Conservation (phyloP, 2,113 vertebrate species). For the Salminus brasiliensis region DNA sequence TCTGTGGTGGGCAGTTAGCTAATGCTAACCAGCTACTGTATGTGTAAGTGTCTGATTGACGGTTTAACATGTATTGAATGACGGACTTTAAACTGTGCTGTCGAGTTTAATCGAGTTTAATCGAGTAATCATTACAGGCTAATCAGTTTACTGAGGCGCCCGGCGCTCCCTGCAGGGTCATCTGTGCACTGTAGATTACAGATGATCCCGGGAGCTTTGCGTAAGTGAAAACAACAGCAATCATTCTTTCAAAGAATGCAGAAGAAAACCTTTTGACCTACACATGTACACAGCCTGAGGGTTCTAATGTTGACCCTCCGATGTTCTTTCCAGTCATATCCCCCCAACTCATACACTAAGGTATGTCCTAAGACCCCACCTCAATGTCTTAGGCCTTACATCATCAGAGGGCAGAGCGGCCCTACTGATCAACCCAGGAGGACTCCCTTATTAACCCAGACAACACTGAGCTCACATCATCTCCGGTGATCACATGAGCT, state of each 20-base stretch:
- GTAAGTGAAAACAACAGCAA: not conserved
- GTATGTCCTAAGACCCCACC: not conserved
- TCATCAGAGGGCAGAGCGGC: not conserved
- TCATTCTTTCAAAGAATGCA: not conserved
- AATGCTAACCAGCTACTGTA: no score
- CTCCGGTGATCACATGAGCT: conserved; percentile 4
- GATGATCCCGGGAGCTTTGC: not conserved
- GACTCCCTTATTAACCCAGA: not conserved
- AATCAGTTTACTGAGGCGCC: not conserved
- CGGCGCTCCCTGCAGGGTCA: not conserved
- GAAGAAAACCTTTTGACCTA: not conserved
- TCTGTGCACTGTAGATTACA: not conserved
- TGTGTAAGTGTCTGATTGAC: no score
- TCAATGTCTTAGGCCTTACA: not conserved
- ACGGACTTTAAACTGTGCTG: no score
- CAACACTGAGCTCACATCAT: conserved; percentile 1
- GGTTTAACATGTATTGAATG: no score
- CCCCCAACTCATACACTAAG: not conserved
- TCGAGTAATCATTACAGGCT: not conserved
- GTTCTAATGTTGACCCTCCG: not conserved
- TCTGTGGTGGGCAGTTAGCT: no score
- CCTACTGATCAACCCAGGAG: not conserved
- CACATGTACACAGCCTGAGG: not conserved
- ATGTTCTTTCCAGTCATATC: not conserved
- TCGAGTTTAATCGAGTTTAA: not conserved